These are phyloP conservation scores for Pseudocheirus occidentalis DNA, from an alignment of 2,797 vertebrate genomes.

Conservation along the genomic window DNA sequence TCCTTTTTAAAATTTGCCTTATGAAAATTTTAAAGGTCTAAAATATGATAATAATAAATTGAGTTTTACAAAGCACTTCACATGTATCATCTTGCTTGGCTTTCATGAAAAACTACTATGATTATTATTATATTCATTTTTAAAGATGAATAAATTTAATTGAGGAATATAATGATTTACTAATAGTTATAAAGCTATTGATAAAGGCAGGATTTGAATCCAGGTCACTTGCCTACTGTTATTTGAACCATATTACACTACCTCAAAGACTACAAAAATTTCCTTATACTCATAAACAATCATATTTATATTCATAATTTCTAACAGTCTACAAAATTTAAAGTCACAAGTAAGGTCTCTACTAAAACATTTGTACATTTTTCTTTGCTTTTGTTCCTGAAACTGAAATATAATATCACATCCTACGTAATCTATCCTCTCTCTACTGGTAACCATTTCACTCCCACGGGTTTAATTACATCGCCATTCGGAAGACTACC, in stretches of 20 bases:
- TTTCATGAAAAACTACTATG: background rate
- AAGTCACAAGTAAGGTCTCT: constrained; percentile 26
- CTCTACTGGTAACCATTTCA: background rate
- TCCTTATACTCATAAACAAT: background rate
- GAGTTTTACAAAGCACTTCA: background rate
- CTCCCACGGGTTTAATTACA: background rate
- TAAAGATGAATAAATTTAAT: background rate
- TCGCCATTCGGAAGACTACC: background rate
- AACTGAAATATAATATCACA: background rate
- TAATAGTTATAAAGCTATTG: background rate
- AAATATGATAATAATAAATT: background rate
- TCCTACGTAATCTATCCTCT: background rate
- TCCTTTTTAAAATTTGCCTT: background rate
- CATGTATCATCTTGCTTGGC: background rate
- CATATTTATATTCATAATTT: background rate
- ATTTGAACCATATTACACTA: background rate
- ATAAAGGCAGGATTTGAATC: background rate
- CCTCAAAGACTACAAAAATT: background rate
- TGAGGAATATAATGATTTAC: background rate
- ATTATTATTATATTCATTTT: background rate
- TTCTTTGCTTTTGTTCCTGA: background rate
- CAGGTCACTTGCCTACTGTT: background rate
- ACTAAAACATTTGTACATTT: background rate
- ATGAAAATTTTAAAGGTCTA: background rate
- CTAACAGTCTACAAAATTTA: background rate